These are phyloP conservation scores for Micronycteris hirsuta DNA, from an alignment of 2,113 vertebrate genomes.

Conservation along the genomic window DNA sequence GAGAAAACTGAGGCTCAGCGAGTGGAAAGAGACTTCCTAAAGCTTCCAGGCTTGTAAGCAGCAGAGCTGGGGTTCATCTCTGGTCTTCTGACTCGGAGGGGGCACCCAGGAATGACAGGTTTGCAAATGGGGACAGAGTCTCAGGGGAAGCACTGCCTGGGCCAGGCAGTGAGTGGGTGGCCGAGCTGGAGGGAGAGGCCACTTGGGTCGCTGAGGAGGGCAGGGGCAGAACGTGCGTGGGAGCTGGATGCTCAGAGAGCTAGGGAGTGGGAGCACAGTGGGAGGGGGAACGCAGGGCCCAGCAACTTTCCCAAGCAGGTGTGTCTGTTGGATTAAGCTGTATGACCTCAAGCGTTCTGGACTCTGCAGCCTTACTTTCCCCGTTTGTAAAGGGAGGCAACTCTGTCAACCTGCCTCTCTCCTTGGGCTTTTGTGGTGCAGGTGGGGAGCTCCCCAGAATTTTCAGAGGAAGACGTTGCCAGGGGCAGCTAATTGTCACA, in stretches of 20 bases:
- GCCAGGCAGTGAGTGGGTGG: fast-evolving
- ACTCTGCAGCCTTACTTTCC: neutral
- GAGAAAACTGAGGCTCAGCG: neutral
- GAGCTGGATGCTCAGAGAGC: neutral
- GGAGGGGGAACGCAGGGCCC: neutral
- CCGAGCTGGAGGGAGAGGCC: neutral
- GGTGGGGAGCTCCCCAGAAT: neutral
- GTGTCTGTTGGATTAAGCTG: fast-evolving
- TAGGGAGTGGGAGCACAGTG: fast-evolving
- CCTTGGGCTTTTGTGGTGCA: neutral
- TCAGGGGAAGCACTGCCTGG: neutral
- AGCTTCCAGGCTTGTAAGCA: fast-evolving
- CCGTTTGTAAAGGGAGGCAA: neutral
- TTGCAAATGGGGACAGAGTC: neutral
- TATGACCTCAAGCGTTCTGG: fast-evolving
- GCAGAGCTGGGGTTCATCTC: neutral
- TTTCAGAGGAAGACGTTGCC: neutral
- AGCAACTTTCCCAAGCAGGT: fast-evolving
- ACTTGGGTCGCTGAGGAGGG: neutral
- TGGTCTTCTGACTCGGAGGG: neutral
- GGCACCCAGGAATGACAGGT: fast-evolving
- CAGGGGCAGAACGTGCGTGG: too few relatives aligned
- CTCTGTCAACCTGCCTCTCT: fast-evolving
- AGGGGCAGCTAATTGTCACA: neutral
- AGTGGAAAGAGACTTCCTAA: neutral